Percentiles rank a stretch among this genome's conserved stretches.
phyloP scores from a whole-genome alignment of 2,888 invertebrate genomes.

The Melanophora roralis region DNA sequence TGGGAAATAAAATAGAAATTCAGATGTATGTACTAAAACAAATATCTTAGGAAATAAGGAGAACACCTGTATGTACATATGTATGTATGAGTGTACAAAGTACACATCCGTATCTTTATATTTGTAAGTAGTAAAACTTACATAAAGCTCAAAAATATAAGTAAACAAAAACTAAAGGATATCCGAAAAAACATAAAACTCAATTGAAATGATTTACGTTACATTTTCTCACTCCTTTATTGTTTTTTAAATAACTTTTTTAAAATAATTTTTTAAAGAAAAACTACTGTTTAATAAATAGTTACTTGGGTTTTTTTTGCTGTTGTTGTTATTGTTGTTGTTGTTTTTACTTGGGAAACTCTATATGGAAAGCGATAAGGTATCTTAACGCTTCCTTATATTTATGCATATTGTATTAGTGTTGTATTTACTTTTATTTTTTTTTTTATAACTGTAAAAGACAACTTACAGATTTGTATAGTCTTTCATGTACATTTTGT shows the following conservation, averaged over 20 bases:
- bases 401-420: conserved; percentile 50
- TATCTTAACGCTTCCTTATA: conserved; percentile 54
- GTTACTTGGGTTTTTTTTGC: too few species aligned
- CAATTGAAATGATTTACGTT: conserved; percentile 61
- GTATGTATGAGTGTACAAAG: too few species aligned
- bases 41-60: conserved; percentile 29
- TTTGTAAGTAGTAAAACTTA: conserved; percentile 3
- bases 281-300: conserved; percentile 36
- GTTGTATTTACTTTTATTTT: conserved; percentile 32
- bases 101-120: conserved; percentile 1
- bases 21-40: not conserved
- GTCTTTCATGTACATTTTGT: conserved; percentile 58
- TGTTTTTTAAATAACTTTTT: not conserved
- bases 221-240: conserved; percentile 49
- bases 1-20: conserved; percentile 46
- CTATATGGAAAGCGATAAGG: conserved; percentile 40
- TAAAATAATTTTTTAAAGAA: conserved; percentile 28
- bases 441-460: conserved; percentile 60
- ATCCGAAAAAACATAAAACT: conserved; percentile 59
- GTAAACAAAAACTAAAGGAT: conserved; percentile 31
- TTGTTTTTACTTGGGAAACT: conserved; percentile 23
- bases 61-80: too few species aligned
- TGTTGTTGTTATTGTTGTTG: conserved; percentile 39
- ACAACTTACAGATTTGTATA: conserved; percentile 63
- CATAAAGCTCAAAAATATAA: not conserved